These are phyloP conservation scores for Enteromius unitaeniatus DNA, from an alignment of 2,797 vertebrate species.

Conservation along the genomic window DNA sequence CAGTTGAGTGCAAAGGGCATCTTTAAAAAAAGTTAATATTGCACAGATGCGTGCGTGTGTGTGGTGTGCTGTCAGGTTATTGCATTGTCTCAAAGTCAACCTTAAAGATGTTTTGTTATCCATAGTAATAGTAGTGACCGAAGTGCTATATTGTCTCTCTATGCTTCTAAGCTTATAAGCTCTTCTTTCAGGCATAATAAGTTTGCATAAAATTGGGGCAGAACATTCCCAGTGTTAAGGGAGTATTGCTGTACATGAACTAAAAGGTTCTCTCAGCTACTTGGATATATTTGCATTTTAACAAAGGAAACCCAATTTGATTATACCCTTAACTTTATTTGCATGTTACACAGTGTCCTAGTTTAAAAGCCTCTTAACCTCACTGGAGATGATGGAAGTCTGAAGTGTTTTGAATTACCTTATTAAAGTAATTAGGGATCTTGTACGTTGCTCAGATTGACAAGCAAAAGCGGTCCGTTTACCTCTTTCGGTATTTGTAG, in stretches of 20 bases:
- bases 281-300: slow-evolving; percentile 4
- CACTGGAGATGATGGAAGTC: not conserved
- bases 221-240: not conserved
- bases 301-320: slow-evolving; percentile 10
- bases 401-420: not conserved
- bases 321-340: slow-evolving; percentile 12
- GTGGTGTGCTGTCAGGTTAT: not conserved
- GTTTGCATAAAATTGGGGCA: not conserved
- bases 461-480: not conserved
- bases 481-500: not conserved
- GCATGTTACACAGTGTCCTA: not conserved
- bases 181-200: not conserved
- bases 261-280: no score
- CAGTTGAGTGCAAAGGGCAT: slow-evolving; percentile 1
- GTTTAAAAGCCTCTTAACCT: not conserved
- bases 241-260: not conserved
- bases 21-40: slow-evolving; percentile 8
- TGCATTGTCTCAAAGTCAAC: not conserved
- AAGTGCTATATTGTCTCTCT: not conserved
- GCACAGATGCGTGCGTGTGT: not conserved
- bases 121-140: not conserved
- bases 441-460: not conserved
- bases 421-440: not conserved
- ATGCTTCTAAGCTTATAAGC: not conserved
- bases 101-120: not conserved